Percentiles rank a stretch among this genome's conserved stretches.
These are phyloP conservation scores for Polypedilum vanderplanki DNA, from an alignment of 1,140 invertebrate species.

Conservation along the genomic window DNA sequence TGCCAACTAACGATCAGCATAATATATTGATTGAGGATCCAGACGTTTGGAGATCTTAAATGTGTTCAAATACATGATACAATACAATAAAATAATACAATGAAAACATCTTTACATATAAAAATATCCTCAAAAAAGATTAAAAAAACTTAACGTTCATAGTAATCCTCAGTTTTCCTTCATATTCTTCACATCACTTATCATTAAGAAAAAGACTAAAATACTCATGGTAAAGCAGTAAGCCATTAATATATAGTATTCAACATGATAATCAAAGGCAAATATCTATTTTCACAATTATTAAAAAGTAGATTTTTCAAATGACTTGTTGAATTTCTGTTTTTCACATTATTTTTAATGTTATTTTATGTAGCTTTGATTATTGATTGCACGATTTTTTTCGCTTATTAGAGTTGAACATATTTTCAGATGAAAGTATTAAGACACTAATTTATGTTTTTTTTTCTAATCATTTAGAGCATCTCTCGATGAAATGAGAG, in stretches of 20 bases:
- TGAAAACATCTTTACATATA: neutral
- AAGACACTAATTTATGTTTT: neutral
- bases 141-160: neutral
- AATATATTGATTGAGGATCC: conserved; percentile 81
- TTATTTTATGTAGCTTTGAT: neutral
- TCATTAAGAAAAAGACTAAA: neutral
- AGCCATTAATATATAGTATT: neutral
- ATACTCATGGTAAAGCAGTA: neutral
- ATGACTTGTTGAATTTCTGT: neutral
- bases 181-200: neutral
- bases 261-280: conserved; percentile 12
- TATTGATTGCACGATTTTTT: neutral
- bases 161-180: neutral
- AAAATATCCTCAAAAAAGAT: neutral
- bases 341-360: neutral
- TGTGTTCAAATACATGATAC: conserved; percentile 43
- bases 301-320: neutral
- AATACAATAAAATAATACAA: conserved; percentile 56
- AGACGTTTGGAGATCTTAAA: conserved; percentile 63
- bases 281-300: neutral
- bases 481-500: neutral
- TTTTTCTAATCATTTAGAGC: neutral
- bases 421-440: neutral
- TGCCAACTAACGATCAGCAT: conserved; percentile 58
- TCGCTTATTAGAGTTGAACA: neutral